Conservation (phyloP, 2,797 vertebrate genomes). For the Syngnathus rostellatus region DNA sequence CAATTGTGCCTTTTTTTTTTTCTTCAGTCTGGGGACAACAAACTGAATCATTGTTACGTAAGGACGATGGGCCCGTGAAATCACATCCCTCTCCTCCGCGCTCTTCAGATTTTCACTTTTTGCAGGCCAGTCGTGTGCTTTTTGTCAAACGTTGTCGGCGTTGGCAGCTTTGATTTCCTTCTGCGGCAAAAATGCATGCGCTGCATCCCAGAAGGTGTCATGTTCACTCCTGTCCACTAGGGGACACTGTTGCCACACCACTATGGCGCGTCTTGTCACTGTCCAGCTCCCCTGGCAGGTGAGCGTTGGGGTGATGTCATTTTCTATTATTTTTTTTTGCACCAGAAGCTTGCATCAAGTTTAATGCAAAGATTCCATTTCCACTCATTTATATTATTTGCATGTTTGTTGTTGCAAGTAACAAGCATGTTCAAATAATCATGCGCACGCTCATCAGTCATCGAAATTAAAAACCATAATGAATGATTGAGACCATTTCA, state of each 20-base stretch:
- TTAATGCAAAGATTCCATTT: neutral
- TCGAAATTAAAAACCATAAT: too few relatives aligned
- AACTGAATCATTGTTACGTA: neutral
- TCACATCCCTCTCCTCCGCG: neutral
- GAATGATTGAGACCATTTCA: too few relatives aligned
- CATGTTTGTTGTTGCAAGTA: neutral
- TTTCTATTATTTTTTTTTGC: neutral
- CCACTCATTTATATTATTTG: too few relatives aligned
- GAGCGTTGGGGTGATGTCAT: conserved; percentile 5
- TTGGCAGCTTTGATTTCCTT: neutral
- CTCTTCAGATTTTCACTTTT: neutral
- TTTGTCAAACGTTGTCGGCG: neutral
- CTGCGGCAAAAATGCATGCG: neutral
- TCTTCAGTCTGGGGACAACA: neutral
- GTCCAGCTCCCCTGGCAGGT: conserved; percentile 18
- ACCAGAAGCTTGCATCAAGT: neutral
- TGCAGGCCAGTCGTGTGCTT: neutral
- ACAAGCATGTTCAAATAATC: neutral
- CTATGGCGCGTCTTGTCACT: neutral
- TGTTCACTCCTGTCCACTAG: conserved; percentile 45
- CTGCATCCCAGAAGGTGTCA: neutral
- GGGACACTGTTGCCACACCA: conserved; percentile 42
- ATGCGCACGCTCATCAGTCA: too few relatives aligned
- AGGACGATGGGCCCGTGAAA: neutral
- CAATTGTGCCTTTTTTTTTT: neutral